phyloP scores from a whole-genome alignment of 1,140 invertebrate genomes.

The Saccostrea echinata region DNA sequence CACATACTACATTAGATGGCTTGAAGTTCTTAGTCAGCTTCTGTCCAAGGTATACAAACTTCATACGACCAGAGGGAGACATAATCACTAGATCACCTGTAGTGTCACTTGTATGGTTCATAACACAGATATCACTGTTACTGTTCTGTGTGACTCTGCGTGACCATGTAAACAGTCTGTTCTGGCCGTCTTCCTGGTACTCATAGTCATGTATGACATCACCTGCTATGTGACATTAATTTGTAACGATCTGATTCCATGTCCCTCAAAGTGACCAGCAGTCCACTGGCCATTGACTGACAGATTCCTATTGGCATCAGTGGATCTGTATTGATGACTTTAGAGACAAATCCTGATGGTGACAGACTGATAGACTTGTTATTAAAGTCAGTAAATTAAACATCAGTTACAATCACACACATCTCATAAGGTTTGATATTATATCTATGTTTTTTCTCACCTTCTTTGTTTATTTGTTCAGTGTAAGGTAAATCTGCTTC shows the following conservation, averaged over 20 bases:
- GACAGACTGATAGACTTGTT: background rate
- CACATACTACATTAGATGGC: background rate
- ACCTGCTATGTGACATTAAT: background rate
- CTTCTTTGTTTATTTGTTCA: background rate
- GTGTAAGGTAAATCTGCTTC: background rate
- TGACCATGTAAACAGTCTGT: background rate
- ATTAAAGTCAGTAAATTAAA: background rate
- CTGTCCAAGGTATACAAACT: background rate
- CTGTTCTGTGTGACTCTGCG: background rate
- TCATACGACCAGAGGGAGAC: background rate
- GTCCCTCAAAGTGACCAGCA: background rate
- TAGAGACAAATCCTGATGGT: background rate
- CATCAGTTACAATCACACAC: background rate
- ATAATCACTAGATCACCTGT: background rate
- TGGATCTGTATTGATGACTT: background rate
- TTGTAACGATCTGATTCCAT: background rate
- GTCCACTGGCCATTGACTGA: background rate
- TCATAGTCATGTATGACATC: background rate
- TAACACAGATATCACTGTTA: constrained; percentile 2
- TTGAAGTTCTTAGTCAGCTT: background rate
- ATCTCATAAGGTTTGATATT: background rate
- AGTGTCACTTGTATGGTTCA: background rate
- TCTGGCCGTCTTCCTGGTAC: background rate
- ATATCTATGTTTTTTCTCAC: background rate
- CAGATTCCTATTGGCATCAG: background rate